Base-by-base conservation (phyloP, 2,888 invertebrate genomes). In the Cryptus armator region DNA sequence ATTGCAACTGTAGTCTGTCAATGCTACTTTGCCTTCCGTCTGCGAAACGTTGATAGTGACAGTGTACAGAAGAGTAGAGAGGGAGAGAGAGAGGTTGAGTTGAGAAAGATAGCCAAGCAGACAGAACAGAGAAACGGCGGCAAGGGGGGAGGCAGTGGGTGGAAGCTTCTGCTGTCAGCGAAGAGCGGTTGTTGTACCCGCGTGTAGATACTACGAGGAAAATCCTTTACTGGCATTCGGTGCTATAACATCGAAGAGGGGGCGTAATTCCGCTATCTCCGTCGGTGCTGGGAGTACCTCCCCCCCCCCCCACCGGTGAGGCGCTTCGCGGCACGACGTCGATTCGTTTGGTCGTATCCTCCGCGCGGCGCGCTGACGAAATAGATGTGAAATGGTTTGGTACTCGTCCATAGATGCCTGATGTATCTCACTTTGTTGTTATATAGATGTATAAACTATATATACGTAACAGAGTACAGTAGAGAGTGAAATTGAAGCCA, bases 191-290 rank as follows among this genome's bases (percentile, higher is more conserved):
- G 88, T 90, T 88, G 86, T 85, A 24, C 32, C 70, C 24, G 24
- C 24, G 24, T 3, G 81, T 86, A 48, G 14, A 62, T n/a, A 59
- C 48, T 48, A 48, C n/a, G 66, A 66, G 66, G 59, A 66, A 66
- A 66, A 53, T 66, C 66, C 43, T 76, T 76, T 66, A 51, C 51
- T 19, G 24, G 48, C 14, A 68, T 12, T 62, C 10, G 29, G 44
- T 66, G 32, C 24, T 53, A 62, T 51, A 67, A 48, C 10, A 16
- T 14, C 12, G 46, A 44, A 66, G 51, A 24, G 51, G 59, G 74
- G 87, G 87, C 88, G 90, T 89, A 90, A 90, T 91, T 90, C 87
- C 86, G 84, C 88, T 90, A 89, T 91, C 90, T 89, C 87, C 77
- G 85, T 86, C 89, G 56, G 86, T 74, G 74, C 66, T 37, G 80